Base-by-base conservation (phyloP, 1,140 invertebrate genomes). In the Ceratina calcarata region DNA sequence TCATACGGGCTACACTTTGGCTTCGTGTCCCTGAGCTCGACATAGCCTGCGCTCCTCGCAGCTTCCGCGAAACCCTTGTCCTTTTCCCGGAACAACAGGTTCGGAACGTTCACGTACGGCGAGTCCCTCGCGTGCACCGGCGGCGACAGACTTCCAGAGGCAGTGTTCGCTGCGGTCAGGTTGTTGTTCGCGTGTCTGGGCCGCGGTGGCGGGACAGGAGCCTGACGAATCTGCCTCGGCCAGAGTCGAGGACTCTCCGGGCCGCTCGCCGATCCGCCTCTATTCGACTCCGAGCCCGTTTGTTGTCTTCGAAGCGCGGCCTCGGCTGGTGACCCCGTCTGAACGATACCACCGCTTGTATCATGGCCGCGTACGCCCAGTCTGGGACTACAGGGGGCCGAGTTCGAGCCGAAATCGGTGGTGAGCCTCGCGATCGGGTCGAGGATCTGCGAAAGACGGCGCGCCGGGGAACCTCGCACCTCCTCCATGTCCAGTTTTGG, bases 401-500 rank as follows among this genome's bases (percentile, higher is more conserved):
- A 94, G 91, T 86, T 96, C 94, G 88, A 91, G 73, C 89, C 89
- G 79, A 92, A 90, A 80, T 93, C 92, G 71, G 90, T 89, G 32
- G 95, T 94, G 64, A 96, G 92, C 87, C 96, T 93, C 71, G 95
- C 94, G 83, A 96, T 94, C 83, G 96, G 96, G 93, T 97, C 96
- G 89, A 96, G 96, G 81, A 96, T 96, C 93, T 96, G 96, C 89
- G 96, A 97, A 87, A 97, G 92, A 83, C 96, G 94, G 84, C 95
- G 93, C 87, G 94, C 94, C 87, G 93, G 92, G 32, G 91, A 89
- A 32, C 89, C 88, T 51, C 91, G 91, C 86, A 91, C 89, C 82
- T 93, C 91, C 81, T 93, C 92, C 92, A 93, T 45, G 7, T 93
- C 60, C 53, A 73, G 13, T 24, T 62, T 58, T 18, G 6, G 37